Percentiles rank a stretch among this genome's conserved stretches.
Evolutionary conservation across 2,797 vertebrate species (phyloP).

Genomic region (Dromococcyx pavoninus): DNA sequence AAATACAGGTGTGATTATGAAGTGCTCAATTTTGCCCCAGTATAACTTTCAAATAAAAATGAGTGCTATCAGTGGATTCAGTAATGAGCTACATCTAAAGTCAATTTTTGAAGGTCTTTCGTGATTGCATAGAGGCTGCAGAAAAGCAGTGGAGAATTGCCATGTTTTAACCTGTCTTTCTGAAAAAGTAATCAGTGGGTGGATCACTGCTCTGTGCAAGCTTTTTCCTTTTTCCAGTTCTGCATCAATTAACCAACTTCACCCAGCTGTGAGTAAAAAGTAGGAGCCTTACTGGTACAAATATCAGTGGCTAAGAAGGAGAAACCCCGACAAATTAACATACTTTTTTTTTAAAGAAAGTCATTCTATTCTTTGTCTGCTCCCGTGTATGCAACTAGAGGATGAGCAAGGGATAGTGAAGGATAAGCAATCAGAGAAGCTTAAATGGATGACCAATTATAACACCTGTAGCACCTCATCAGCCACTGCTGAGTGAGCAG

Average conservation of each 20-base stretch:
- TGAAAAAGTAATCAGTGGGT: neutral
- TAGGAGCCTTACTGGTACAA: neutral
- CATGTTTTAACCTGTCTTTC: neutral
- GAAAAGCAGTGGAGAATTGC: neutral
- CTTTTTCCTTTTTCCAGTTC: neutral
- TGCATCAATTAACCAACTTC: neutral
- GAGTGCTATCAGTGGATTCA: neutral
- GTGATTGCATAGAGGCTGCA: neutral
- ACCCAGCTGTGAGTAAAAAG: neutral
- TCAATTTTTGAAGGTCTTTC: rapidly evolving
- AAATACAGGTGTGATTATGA: neutral
- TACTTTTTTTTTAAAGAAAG: neutral
- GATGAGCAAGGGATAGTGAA: neutral
- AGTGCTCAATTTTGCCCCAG: neutral
- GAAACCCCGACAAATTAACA: neutral
- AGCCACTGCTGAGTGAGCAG: neutral
- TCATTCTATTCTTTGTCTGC: neutral
- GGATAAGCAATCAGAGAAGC: neutral
- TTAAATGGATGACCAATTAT: neutral
- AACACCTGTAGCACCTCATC: neutral
- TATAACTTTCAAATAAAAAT: neutral
- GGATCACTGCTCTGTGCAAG: neutral
- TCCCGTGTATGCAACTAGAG: neutral
- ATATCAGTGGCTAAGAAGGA: neutral
- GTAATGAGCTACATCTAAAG: neutral